Base-by-base conservation (phyloP, 64 coral and sea anemone species). In the Acropora yongei region DNA sequence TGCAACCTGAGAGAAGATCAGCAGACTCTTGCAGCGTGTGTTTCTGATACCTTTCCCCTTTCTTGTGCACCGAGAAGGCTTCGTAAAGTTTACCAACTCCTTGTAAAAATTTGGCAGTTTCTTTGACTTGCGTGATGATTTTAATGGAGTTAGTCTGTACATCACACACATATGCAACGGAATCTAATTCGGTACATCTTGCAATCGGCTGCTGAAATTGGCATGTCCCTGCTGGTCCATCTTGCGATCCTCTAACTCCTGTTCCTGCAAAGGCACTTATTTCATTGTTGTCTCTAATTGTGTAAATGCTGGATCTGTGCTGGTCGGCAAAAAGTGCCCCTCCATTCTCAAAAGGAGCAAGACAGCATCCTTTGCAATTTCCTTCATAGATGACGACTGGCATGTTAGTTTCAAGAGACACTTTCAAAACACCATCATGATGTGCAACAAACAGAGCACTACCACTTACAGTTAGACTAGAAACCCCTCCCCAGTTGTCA, bases 91-190 rank as follows among this genome's bases (percentile, higher is more conserved):
- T 40, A 1, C 89, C 61, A 44, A 91, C 78, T 17, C 49, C 18
- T 19, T 63, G 46, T 78, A 89, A 43, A 89, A 89, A 79, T 46
- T 57, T 30, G 44, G 63, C 89, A 6, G 78, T 82, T 79, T 91
- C 57, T 50, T 2, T 61, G 16, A 74, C 17, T n/a, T 78, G 78
- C 11, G 89, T 91, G 17, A 74, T 51, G 8, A 91, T 47, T 68
- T 83, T 91, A 8, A 91, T 20, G 18, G 50, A 91, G 41, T 69
- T 82, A 42, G 89, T 30, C 42, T 90, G 88, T 7, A 60, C 47
- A 39, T 90, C 88, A 78, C 76, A 90, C 14, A 90, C 74, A 58
- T 81, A 90, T 6, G 86, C 90, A 41, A 92, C 48, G 3, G 44
- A 77, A 10, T 73, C 71, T 58, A 86, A 78, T 51, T 86, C 57